Base-by-base conservation (phyloP, 2,888 invertebrate genomes). In the Amphimallon solstitiale region DNA sequence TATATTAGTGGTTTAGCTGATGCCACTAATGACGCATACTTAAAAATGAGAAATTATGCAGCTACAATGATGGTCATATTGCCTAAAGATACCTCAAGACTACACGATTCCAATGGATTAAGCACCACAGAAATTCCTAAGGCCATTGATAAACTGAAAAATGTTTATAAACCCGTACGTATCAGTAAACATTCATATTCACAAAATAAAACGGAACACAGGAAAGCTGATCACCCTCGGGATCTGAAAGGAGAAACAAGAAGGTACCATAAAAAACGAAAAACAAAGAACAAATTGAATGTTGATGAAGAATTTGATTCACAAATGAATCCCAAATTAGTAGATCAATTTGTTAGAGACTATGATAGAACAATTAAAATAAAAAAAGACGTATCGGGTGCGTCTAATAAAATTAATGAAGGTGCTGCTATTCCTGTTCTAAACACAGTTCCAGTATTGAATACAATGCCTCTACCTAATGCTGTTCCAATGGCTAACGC, bases 31-130 rank as follows among this genome's bases (percentile, higher is more conserved):
- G 73, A 73, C 45, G 68, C 68, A 10, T 65, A 65, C 38, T 51
- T 73, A 40, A 72, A 71, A 56, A 73, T 73, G 72, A 70, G 72
- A 43, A 72, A 72, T 46, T 73, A 71, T 61, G 73, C 71, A 0
- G 71, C 71, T 6, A 73, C 71, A 1, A 19, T 73, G 40, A 68
- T 73, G 68, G 67, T 73, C 0, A 62, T 73, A 6, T 37, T 71
- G n/a, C 68, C 73, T 0, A 49, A 15, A 10, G 29, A 15, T 15
- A 43, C 43, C 0, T 15, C 23, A 4, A 29, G 12, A 34, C 3
- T 59, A 1, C 14, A 29, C 15, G 56, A 40, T 29, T 9, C 2
- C 2, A 23, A 29, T 5, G 17, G 17, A 10, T n/a, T 23, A 21
- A 51, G 35, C 6, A 51, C 51, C 12, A 12, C 48, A 3, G 29